Evolutionary conservation across 2,888 invertebrate genomes (phyloP).

Genomic region (Carterocephalus palaemon): DNA sequence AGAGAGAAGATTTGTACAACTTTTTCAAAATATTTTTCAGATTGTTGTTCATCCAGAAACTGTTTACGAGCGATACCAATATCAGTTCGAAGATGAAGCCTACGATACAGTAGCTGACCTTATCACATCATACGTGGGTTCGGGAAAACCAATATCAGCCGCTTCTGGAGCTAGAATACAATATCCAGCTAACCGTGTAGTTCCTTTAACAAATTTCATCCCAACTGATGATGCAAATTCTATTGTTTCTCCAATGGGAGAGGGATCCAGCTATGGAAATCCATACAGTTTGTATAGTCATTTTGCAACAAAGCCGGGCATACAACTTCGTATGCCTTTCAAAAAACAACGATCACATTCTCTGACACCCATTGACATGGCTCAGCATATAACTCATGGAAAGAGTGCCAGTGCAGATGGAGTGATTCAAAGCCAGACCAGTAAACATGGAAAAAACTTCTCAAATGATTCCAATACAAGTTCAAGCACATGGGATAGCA

Average conservation of each 20-base stretch:
- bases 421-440: conserved; percentile 77
- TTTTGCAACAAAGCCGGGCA: conserved; percentile 65
- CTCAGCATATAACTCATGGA: conserved; percentile 69
- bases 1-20: neutral
- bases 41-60: conserved; percentile 92
- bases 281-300: conserved; percentile 72
- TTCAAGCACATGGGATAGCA: conserved; percentile 71
- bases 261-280: conserved; percentile 57
- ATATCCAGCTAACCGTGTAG: conserved; percentile 89
- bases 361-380: conserved; percentile 81
- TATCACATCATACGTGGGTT: conserved; percentile 95
- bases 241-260: conserved; percentile 55
- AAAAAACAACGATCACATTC: conserved; percentile 87
- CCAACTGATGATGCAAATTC: conserved; percentile 58
- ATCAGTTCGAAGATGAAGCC: conserved; percentile 95
- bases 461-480: conserved; percentile 73
- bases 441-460: conserved; percentile 62
- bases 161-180: conserved; percentile 93
- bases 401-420: conserved; percentile 86
- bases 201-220: conserved; percentile 86
- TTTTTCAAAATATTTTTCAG: conserved; percentile 58
- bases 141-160: conserved; percentile 91
- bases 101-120: conserved; percentile 96
- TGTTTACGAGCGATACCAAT: conserved; percentile 94
- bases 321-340: conserved; percentile 61